phyloP scores from a whole-genome alignment of 1,140 invertebrate species.

The Aphelenchoides fujianensis region DNA sequence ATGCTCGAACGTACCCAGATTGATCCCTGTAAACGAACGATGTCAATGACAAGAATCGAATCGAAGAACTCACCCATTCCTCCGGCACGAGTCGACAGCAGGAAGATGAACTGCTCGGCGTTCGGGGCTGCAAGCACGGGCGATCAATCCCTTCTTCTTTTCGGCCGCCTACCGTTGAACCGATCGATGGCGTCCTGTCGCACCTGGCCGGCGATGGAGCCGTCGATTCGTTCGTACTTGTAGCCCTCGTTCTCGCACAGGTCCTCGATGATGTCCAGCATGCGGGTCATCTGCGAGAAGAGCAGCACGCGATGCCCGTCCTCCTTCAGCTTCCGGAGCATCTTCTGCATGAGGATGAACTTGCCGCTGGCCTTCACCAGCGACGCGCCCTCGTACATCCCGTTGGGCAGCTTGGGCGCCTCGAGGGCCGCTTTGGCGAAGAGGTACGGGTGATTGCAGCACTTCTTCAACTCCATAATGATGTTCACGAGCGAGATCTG shows the following conservation, averaged over 20 bases:
- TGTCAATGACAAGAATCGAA: constrained; percentile 96
- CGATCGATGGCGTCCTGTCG: constrained; percentile 98
- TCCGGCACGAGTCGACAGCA: constrained; percentile 93
- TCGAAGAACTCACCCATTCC: constrained; percentile 98
- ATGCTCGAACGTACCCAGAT: no score
- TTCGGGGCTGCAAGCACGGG: constrained; percentile 66
- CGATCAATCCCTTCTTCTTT: no score
- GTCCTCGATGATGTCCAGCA: constrained; percentile 98
- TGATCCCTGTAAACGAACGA: constrained; percentile 97
- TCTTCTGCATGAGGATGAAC: constrained; percentile 85
- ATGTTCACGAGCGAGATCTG: constrained; percentile 93
- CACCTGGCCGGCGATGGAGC: constrained; percentile 87
- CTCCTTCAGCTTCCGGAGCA: constrained; percentile 84
- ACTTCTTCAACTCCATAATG: constrained; percentile 99
- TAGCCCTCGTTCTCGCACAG: constrained; percentile 95
- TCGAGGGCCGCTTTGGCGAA: constrained; percentile 79
- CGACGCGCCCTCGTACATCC: constrained; percentile 86
- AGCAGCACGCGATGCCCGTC: constrained; percentile 93
- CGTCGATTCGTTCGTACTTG: constrained; percentile 98
- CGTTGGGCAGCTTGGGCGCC: constrained; percentile 71
- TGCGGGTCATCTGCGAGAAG: constrained; percentile 84
- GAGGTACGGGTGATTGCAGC: constrained; percentile 98
- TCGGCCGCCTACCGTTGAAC: constrained; percentile 69
- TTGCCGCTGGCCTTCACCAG: constrained; percentile 93
- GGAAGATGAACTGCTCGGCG: constrained; percentile 92